Percentiles rank a stretch among this genome's conserved stretches.
Evolutionary conservation across 2,888 invertebrate genomes (phyloP).

Genomic region (Allophyes oxyacanthae): DNA sequence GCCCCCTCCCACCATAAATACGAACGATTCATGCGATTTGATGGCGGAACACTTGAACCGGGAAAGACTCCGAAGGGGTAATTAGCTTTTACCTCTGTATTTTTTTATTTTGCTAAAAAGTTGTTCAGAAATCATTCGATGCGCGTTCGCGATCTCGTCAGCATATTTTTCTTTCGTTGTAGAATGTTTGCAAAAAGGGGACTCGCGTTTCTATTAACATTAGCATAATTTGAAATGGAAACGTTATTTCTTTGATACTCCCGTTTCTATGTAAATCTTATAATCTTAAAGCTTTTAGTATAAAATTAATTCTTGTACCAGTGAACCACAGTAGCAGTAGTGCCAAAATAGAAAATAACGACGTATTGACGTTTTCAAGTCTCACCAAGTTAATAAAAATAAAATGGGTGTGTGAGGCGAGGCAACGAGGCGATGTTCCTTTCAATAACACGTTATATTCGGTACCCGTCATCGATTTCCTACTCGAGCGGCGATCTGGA

Average conservation of each 20-base stretch:
- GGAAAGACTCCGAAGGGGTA: slow-evolving; percentile 71
- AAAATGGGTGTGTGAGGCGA: slow-evolving; percentile 20
- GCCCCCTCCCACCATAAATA: slow-evolving; percentile 76
- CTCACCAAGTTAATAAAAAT: slow-evolving; percentile 14
- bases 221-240: slow-evolving; percentile 69
- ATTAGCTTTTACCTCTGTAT: slow-evolving; percentile 74
- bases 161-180: slow-evolving; percentile 60
- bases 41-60: slow-evolving; percentile 75
- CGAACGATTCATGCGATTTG: slow-evolving; percentile 81
- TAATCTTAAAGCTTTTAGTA: slow-evolving; percentile 63
- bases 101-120: slow-evolving; percentile 42
- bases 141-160: slow-evolving; percentile 54
- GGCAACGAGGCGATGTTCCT: slow-evolving; percentile 35
- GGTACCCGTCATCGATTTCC: slow-evolving; percentile 68
- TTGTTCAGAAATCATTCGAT: slow-evolving; percentile 49
- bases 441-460: slow-evolving; percentile 58
- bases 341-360: slow-evolving; percentile 11
- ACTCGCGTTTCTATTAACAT: slow-evolving; percentile 65
- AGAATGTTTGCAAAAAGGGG: slow-evolving; percentile 62
- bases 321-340: slow-evolving; percentile 27
- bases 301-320: slow-evolving; percentile 46
- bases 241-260: slow-evolving; percentile 69
- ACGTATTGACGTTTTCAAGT: slow-evolving; percentile 10
- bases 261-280: slow-evolving; percentile 65
- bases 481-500: slow-evolving; percentile 71